Evolutionary conservation across 2,888 invertebrate species (phyloP), one percentile per base, ranked within the genome.

Genomic region (Nysson spinosus): DNA sequence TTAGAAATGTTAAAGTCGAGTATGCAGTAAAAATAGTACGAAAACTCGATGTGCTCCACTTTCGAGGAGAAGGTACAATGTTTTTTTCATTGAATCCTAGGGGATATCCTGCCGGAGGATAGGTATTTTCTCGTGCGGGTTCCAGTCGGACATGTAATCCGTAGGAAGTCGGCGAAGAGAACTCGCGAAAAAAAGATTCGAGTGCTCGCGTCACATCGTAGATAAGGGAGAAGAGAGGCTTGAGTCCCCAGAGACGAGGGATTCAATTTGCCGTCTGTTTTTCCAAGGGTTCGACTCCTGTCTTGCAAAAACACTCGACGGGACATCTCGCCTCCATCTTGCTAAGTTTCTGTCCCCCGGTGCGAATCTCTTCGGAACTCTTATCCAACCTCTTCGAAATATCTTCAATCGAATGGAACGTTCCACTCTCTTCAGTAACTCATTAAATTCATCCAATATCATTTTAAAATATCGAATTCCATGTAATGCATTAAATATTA

Each of bases 241-340:
- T 78, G 72, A 71, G 75, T 82, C 82, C 83, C 82, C 84, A 79
- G 78, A 81, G 80, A 75, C 77, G 74, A 77, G 81, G 83, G 84
- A 86, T 87, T 87, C 86, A 87, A 87, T 87, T 87, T 86, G 83
- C 79, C 82, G 83, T 83, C 82, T 87, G 87, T 87, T 87, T 85
- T 87, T 86, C 80, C 82, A 87, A 87, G 83, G 86, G 85, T 87
- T 86, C 87, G 85, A 85, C 85, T 86, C 85, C 82, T 79, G 84
- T 77, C 85, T 85, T 86, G 85, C 81, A 70, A 83, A 87, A 87
- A 87, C 87, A 87, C 87, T 87, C 83, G 78, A 85, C 54, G 62
- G 82, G 83, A 86, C 86, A 86, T 83, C 83, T 82, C 77, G 69
- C 63, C 78, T 80, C 81, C 80, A 83, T 81, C 83, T 83, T 79